Conservation (phyloP, 2,797 vertebrate genomes). For the Myiotriccus ornatus region DNA sequence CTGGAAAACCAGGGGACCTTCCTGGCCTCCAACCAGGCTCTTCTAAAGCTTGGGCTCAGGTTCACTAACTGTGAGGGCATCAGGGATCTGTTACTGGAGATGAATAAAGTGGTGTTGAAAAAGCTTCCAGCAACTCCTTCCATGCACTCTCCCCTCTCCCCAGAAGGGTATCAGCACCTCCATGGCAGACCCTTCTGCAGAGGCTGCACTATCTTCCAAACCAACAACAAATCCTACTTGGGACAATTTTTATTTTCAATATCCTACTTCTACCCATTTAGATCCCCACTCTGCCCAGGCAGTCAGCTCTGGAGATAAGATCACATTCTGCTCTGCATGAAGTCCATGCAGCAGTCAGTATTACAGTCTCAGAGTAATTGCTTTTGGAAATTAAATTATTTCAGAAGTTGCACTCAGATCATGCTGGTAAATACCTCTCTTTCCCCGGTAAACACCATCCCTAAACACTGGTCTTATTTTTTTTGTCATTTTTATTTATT, state of each 20-base stretch:
- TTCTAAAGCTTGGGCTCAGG: background rate
- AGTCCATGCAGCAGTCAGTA: background rate
- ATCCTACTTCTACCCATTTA: background rate
- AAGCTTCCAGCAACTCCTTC: background rate
- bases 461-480: background rate
- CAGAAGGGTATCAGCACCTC: background rate
- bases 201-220: background rate
- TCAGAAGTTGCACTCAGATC: background rate
- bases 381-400: background rate
- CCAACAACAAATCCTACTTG: background rate
- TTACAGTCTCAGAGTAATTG: background rate
- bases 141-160: background rate
- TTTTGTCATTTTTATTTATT: background rate
- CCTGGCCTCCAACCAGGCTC: background rate
- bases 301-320: background rate
- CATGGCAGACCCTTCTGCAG: background rate
- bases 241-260: background rate
- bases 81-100: background rate
- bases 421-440: background rate
- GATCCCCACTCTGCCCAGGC: background rate
- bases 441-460: background rate
- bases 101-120: background rate
- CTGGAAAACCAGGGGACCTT: background rate
- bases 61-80: background rate
- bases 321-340: background rate